Evolutionary conservation across 2,888 invertebrate genomes (phyloP).

Genomic region (Diaphora mendica): DNA sequence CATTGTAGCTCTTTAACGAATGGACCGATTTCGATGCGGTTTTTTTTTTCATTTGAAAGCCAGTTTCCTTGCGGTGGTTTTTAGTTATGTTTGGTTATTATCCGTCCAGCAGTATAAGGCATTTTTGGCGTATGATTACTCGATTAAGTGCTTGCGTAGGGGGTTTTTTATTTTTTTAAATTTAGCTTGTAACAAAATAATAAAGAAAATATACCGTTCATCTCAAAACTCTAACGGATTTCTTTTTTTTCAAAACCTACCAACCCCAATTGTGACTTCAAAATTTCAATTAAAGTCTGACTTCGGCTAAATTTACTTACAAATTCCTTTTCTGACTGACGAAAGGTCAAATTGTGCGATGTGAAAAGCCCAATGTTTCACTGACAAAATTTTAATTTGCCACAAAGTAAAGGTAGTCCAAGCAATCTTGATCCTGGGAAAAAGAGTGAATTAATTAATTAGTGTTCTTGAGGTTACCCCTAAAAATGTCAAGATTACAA

Average conservation of each 20-base stretch:
- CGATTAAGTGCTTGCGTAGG: too few species aligned
- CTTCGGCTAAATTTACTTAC: constrained; percentile 7
- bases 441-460: constrained; percentile 7
- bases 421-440: constrained; percentile 12
- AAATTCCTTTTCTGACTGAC: constrained; percentile 11
- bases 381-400: constrained; percentile 22
- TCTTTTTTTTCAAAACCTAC: not conserved
- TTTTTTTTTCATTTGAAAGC: too few species aligned
- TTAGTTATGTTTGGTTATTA: too few species aligned
- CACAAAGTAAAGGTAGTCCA: constrained; percentile 7
- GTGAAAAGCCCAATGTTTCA: constrained; percentile 5
- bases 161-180: too few species aligned
- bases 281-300: constrained; percentile 13
- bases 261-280: not conserved
- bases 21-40: too few species aligned
- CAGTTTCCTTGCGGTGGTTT: too few species aligned
- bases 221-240: not conserved
- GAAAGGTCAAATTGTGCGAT: constrained; percentile 16
- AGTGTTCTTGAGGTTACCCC: not conserved
- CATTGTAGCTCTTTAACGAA: too few species aligned
- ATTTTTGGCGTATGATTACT: too few species aligned
- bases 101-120: too few species aligned
- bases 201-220: too few species aligned
- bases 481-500: too few species aligned
- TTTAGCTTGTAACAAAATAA: too few species aligned